phyloP scores from a whole-genome alignment of 2,797 vertebrate genomes.

The Chromis chromis region DNA sequence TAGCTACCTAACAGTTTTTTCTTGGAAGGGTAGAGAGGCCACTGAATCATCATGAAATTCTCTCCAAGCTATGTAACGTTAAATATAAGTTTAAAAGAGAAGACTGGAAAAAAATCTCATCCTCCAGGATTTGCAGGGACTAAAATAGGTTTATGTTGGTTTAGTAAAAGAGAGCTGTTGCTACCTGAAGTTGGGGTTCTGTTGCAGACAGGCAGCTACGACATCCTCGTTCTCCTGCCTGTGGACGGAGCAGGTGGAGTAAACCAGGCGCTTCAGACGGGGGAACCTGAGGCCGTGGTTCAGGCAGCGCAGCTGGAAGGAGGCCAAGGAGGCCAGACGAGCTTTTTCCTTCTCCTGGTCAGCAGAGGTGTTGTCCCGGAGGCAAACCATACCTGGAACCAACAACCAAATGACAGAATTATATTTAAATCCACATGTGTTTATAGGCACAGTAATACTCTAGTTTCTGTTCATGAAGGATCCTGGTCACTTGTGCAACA shows the following conservation, averaged over 20 bases:
- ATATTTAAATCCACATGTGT: not conserved
- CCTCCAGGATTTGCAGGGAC: no score
- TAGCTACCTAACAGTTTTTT: no score
- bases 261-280: constrained; percentile 85
- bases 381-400: constrained; percentile 88
- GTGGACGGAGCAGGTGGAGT: constrained; percentile 95
- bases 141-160: no score
- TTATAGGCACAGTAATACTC: not conserved
- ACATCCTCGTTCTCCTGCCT: constrained; percentile 94
- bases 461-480: not conserved
- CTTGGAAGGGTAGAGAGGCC: no score
- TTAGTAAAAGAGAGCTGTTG: no score
- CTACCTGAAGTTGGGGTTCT: constrained; percentile 87
- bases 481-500: not conserved
- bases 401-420: not conserved
- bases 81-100: no score
- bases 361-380: constrained; percentile 59
- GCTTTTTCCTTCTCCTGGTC: constrained; percentile 57
- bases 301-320: constrained; percentile 90
- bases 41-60: no score
- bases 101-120: no score
- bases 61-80: no score
- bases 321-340: constrained; percentile 87
- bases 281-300: constrained; percentile 90
- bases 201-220: constrained; percentile 83